A percentile compares a stretch with the other conserved stretches of the same genome.
These are phyloP conservation scores for Mustela erminea DNA, from an alignment of 2,797 vertebrate species.

Conservation along the genomic window DNA sequence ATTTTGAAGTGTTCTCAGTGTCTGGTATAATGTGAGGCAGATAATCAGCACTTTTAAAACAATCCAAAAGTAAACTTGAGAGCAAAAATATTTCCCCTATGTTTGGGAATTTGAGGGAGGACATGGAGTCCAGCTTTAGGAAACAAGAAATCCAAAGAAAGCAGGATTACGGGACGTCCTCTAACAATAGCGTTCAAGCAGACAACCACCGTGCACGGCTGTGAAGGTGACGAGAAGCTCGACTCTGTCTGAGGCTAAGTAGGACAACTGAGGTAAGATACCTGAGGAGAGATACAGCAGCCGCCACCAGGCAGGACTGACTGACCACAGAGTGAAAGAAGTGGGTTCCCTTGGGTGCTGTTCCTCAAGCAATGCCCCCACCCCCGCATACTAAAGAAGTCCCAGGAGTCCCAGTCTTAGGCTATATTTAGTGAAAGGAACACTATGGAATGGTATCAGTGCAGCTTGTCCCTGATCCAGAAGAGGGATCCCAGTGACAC, in stretches of 20 bases:
- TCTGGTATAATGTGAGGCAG: not conserved
- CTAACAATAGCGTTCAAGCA: not conserved
- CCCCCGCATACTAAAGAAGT: not conserved
- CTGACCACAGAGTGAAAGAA: not conserved
- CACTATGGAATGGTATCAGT: not conserved
- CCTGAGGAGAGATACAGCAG: too few relatives aligned
- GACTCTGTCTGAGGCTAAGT: not conserved
- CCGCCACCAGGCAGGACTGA: not conserved
- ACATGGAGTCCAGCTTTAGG: not conserved
- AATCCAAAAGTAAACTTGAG: not conserved
- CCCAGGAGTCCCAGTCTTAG: not conserved
- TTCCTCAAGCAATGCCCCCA: not conserved
- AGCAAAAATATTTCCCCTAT: not conserved
- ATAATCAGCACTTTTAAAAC: not conserved
- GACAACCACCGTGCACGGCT: too few relatives aligned
- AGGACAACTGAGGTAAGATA: not conserved
- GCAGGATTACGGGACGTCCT: not conserved
- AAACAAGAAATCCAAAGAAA: not conserved
- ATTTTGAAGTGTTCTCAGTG: not conserved
- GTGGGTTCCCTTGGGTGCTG: not conserved
- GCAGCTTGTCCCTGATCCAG: not conserved
- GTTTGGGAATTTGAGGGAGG: not conserved
- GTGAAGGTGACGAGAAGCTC: not conserved
- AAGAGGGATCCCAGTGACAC: not conserved
- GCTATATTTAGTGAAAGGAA: not conserved